A percentile compares a stretch with the other conserved stretches of the same genome.
These are phyloP conservation scores for Stigmatopora argus DNA, from an alignment of 2,113 vertebrate genomes.

Conservation along the genomic window DNA sequence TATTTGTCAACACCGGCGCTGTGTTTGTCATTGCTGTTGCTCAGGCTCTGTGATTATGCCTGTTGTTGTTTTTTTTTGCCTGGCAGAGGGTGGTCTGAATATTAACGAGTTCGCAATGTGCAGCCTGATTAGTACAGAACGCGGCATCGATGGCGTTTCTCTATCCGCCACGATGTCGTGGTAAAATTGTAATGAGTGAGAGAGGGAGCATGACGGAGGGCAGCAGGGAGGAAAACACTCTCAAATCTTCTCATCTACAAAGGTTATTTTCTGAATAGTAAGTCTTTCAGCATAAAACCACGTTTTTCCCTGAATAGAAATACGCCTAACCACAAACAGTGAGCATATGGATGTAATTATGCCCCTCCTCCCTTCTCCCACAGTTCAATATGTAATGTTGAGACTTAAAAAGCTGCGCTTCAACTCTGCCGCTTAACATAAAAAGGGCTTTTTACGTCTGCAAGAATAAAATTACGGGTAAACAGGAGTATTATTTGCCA, in stretches of 20 bases:
- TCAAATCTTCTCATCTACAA: conserved; percentile 68
- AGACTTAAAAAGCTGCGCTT: conserved; percentile 48
- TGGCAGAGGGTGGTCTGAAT: conserved; percentile 46
- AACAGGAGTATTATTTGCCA: conserved; percentile 45
- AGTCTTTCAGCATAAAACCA: conserved; percentile 64
- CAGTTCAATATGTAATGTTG: conserved; percentile 58
- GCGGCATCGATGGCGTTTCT: conserved; percentile 43
- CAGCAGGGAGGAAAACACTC: conserved; percentile 34
- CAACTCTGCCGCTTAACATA: conserved; percentile 40
- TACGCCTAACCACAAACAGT: conserved; percentile 67
- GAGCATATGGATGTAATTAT: conserved; percentile 74
- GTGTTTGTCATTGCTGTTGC: conserved; percentile 38
- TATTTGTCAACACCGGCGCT: conserved; percentile 36
- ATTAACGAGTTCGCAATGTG: conserved; percentile 56
- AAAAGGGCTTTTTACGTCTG: conserved; percentile 31
- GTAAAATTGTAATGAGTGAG: conserved; percentile 43
- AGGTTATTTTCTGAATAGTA: conserved; percentile 68
- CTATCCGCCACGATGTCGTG: conserved; percentile 52
- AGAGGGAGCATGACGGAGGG: conserved; percentile 17
- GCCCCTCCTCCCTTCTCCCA: conserved; percentile 57
- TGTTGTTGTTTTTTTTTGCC: conserved; percentile 31
- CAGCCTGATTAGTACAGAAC: conserved; percentile 58
- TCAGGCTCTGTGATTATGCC: conserved; percentile 53
- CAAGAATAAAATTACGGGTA: conserved; percentile 41
- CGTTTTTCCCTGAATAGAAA: conserved; percentile 68